Evolutionary conservation across 2,113 vertebrate species (phyloP), one percentile per base, ranked within the genome.

Genomic region (Stigmatopora argus): DNA sequence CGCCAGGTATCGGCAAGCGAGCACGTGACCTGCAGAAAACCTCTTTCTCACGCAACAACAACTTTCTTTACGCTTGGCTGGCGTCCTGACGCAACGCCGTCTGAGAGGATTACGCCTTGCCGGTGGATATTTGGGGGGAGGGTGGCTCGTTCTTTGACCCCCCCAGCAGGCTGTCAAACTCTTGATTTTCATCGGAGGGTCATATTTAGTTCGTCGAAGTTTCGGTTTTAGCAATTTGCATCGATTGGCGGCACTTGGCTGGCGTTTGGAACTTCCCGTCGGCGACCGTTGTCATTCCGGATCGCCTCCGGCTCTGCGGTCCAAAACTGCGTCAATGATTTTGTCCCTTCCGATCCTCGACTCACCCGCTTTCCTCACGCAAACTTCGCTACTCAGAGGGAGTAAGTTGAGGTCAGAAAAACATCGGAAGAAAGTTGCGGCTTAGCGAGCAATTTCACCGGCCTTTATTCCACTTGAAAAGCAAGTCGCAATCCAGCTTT

Each of bases 221-320:
- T 23, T 53, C 11, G 15, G 4, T 41, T 41, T 41, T 41, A 1
- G 38, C 38, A 41, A 41, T 41, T 41, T 41, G 38, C 7, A 41
- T 41, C 4, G 38, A 41, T 9, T 41, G 7, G 38, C 38, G 9
- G 6, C 9, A 41, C 7, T 41, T 41, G 38, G 35, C 35, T 38
- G 7, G 4, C 35, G 7, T 38, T 38, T 73, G 81, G 79, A 62
- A 79, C 71, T 82, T 68, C 83, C 86, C 75, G 69, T 72, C 71
- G 85, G 88, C 71, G 70, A 75, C 74, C 75, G 85, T 90, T 90
- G 88, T 88, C 88, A 85, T 87, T 79, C 65, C 45, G 79, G 65
- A 74, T 79, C 58, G 82, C 88, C 83, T 19, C 70, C 41, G 88
- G 86, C 82, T 6, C 58, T 65, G 9, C 73, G 77, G 23, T 23